Evolutionary conservation across 2,888 invertebrate genomes (phyloP).

Genomic region (Meiosimyza platycephala): DNA sequence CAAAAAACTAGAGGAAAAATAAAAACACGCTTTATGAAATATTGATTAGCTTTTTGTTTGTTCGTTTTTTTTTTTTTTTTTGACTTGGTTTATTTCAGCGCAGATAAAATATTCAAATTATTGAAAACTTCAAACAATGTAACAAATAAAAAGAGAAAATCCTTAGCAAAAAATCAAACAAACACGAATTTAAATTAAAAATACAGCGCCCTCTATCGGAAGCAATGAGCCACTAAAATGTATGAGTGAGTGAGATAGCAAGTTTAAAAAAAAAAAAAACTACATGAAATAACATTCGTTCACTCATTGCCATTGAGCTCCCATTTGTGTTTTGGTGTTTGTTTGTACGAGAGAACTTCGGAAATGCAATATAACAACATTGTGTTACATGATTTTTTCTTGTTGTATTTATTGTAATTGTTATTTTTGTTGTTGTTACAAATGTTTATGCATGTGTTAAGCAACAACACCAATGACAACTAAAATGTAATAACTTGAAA

Average conservation of each 20-base stretch:
- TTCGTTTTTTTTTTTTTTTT: too few species aligned
- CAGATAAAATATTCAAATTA: neutral
- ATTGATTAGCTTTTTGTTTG: slow-evolving; percentile 28
- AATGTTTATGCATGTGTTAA: slow-evolving; percentile 9
- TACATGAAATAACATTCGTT: too few species aligned
- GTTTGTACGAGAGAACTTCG: too few species aligned
- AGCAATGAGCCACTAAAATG: neutral
- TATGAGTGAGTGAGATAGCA: too few species aligned
- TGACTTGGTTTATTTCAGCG: neutral
- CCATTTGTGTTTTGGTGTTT: too few species aligned
- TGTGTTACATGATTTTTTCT: slow-evolving; percentile 15
- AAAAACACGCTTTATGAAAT: slow-evolving; percentile 19
- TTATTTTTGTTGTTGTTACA: neutral
- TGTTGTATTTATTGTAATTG: slow-evolving; percentile 5
- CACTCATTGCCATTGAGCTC: too few species aligned
- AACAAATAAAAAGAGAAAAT: neutral
- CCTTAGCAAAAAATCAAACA: neutral
- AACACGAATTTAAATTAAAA: neutral
- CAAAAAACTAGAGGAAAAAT: neutral
- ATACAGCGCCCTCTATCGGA: neutral
- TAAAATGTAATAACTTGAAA: neutral
- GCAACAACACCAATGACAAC: slow-evolving; percentile 2
- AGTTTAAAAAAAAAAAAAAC: too few species aligned
- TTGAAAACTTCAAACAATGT: neutral
- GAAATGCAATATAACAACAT: neutral